Conservation (phyloP, 1,140 invertebrate species). For the Oncopeltus fasciatus region DNA sequence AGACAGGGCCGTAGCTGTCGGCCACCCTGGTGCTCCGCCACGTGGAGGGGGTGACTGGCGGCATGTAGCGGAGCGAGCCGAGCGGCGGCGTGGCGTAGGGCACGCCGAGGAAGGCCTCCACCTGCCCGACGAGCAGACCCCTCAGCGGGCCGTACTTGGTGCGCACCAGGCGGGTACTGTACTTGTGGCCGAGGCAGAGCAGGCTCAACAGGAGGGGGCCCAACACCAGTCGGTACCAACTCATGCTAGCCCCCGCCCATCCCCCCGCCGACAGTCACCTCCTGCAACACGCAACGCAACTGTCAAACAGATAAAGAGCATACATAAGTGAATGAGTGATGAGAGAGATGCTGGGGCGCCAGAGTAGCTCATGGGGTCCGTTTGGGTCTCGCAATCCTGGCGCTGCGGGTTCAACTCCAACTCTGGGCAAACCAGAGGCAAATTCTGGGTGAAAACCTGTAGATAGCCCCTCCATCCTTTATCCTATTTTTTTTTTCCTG, state of each 20-base stretch:
- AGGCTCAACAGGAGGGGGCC: constrained; percentile 12
- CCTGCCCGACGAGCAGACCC: constrained; percentile 62
- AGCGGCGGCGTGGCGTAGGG: constrained; percentile 78
- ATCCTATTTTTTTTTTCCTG: too few species aligned
- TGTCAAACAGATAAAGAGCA: too few species aligned
- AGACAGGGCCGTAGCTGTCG: constrained; percentile 70
- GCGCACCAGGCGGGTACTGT: constrained; percentile 60
- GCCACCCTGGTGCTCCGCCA: constrained; percentile 71
- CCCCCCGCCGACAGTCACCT: too few species aligned
- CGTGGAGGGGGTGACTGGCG: constrained; percentile 76
- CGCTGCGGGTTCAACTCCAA: too few species aligned
- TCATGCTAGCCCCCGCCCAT: not conserved
- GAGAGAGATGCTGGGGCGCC: too few species aligned
- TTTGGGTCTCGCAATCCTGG: too few species aligned
- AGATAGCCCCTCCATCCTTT: too few species aligned
- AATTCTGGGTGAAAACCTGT: too few species aligned
- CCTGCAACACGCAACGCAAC: too few species aligned
- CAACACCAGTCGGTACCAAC: not conserved
- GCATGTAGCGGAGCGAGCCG: constrained; percentile 72
- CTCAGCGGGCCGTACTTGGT: constrained; percentile 77
- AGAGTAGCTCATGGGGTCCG: too few species aligned
- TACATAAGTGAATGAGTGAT: too few species aligned
- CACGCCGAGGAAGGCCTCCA: constrained; percentile 88
- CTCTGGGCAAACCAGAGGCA: too few species aligned
- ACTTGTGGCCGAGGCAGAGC: constrained; percentile 43